Percentiles rank a stretch among this genome's conserved stretches.
Evolutionary conservation across 2,797 vertebrate genomes (phyloP).

Genomic region (Synanceia verrucosa): DNA sequence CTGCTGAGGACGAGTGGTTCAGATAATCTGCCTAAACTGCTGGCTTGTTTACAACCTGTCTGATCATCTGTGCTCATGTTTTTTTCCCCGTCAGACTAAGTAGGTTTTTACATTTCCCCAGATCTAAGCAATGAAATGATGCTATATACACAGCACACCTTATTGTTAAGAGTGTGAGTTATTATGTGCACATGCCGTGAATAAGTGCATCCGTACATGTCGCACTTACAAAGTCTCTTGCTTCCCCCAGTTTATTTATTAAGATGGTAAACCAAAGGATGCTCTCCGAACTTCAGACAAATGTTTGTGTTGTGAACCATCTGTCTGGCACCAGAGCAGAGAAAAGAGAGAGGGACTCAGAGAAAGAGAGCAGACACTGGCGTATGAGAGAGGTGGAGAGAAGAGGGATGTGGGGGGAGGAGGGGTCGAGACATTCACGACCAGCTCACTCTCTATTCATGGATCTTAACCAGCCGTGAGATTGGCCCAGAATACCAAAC

Average conservation of each 20-base stretch:
- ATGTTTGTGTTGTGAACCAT: constrained; percentile 93
- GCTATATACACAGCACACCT: background rate
- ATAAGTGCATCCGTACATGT: constrained; percentile 76
- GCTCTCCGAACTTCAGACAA: constrained; percentile 87
- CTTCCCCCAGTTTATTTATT: constrained; percentile 79
- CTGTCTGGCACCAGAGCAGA: constrained; percentile 81
- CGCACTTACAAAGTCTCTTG: constrained; percentile 27
- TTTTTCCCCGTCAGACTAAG: no score
- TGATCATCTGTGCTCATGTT: no score
- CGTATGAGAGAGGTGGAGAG: constrained; percentile 10
- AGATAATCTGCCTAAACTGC: background rate
- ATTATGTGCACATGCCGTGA: constrained; percentile 83
- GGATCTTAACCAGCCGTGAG: constrained; percentile 96
- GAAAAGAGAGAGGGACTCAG: constrained; percentile 35
- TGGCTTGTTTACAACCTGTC: background rate
- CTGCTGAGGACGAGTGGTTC: background rate
- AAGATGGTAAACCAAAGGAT: constrained; percentile 86
- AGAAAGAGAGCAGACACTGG: constrained; percentile 34
- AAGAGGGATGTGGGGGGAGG: background rate
- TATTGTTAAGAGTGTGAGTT: background rate
- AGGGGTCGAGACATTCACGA: constrained; percentile 77
- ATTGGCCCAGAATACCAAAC: constrained; percentile 95
- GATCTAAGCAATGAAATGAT: background rate
- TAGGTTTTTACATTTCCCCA: background rate
- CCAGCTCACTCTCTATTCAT: constrained; percentile 93